Conservation (phyloP, 2,113 vertebrate genomes). For the Bucco capensis region DNA sequence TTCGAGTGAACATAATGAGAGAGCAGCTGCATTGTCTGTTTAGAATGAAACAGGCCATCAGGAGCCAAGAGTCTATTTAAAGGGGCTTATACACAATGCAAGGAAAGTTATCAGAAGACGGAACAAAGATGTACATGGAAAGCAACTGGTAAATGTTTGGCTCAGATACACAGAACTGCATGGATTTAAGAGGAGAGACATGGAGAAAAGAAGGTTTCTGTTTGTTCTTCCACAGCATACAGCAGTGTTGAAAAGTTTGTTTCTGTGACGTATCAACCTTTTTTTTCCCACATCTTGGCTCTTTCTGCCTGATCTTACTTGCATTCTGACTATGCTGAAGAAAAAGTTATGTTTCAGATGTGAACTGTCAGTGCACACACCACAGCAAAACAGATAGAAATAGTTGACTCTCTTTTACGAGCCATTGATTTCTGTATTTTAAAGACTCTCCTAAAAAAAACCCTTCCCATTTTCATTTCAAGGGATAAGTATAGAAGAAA, state of each 20-base stretch:
- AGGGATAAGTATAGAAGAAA: neutral
- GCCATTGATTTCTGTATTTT: neutral
- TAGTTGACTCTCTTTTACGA: neutral
- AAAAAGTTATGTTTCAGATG: neutral
- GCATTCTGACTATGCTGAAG: neutral
- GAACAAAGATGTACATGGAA: constrained; percentile 8
- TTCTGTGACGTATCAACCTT: neutral
- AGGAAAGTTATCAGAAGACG: constrained; percentile 13
- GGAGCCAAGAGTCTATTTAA: constrained; percentile 35
- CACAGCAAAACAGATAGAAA: neutral
- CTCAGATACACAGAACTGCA: neutral
- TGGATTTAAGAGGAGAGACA: neutral
- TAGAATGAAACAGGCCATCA: constrained; percentile 30
- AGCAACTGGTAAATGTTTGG: constrained; percentile 9
- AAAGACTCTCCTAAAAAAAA: neutral
- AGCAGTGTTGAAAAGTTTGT: neutral
- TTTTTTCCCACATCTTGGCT: neutral
- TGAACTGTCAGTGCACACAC: neutral
- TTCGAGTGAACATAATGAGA: neutral
- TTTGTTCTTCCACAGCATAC: neutral
- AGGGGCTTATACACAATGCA: constrained; percentile 3
- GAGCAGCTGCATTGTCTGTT: constrained; percentile 42
- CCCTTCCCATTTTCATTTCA: neutral
- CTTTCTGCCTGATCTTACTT: neutral
- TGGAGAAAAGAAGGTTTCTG: neutral